Evolutionary conservation across 2,888 invertebrate genomes (phyloP).

Genomic region (Campoplex capitator): DNA sequence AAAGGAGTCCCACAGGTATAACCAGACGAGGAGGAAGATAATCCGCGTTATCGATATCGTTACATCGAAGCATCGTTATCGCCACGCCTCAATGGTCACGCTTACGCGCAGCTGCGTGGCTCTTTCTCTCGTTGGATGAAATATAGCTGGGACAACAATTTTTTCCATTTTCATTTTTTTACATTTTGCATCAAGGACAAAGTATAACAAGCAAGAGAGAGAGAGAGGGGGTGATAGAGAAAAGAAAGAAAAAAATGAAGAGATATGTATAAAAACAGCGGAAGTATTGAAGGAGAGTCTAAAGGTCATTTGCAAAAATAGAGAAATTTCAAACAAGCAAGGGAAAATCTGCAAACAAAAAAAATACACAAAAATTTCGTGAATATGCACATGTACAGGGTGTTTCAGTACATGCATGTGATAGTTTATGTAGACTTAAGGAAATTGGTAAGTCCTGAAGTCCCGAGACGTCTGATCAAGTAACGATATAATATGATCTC

Average conservation of each 20-base stretch:
- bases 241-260: background rate
- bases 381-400: no score
- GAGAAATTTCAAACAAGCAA: background rate
- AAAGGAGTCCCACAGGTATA: conserved; percentile 20
- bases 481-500: no score
- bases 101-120: conserved; percentile 45
- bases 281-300: background rate
- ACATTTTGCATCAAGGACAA: conserved; percentile 35
- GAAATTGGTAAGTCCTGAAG: no score
- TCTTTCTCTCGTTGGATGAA: conserved; percentile 40
- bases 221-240: background rate
- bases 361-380: background rate
- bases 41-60: conserved; percentile 66
- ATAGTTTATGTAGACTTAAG: background rate
- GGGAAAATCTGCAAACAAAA: background rate
- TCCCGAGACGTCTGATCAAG: no score
- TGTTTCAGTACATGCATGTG: background rate
- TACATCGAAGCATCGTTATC: conserved; percentile 65
- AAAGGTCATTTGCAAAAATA: background rate
- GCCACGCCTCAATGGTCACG: conserved; percentile 64
- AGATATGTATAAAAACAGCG: background rate
- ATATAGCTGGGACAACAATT: conserved; percentile 46
- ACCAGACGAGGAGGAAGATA: conserved; percentile 40
- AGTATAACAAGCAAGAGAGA: conserved; percentile 44
- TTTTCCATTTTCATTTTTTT: background rate